These are phyloP conservation scores for Biston betularia DNA, from an alignment of 2,888 invertebrate species.

Conservation along the genomic window DNA sequence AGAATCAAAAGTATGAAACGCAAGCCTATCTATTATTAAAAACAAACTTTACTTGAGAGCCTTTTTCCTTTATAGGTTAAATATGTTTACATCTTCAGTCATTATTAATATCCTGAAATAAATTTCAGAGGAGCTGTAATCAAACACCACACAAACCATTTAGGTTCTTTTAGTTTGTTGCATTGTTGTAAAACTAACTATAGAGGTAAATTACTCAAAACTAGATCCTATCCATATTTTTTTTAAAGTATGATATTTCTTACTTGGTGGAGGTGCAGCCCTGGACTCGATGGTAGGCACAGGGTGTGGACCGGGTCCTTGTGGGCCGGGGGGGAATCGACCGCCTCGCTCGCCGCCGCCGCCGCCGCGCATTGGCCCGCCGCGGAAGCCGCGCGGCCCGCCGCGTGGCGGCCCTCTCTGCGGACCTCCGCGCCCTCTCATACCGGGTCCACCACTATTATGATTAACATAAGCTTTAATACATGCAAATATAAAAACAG, in stretches of 20 bases:
- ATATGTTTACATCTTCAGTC: too few species aligned
- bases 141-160: too few species aligned
- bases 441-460: conserved; percentile 70
- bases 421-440: conserved; percentile 77
- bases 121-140: too few species aligned
- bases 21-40: too few species aligned
- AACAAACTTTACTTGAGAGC: too few species aligned
- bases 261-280: conserved; percentile 74
- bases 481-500: background rate
- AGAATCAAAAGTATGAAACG: too few species aligned
- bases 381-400: conserved; percentile 76
- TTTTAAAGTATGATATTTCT: conserved; percentile 36
- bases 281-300: conserved; percentile 81
- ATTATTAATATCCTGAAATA: too few species aligned
- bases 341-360: conserved; percentile 79
- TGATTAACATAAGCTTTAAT: background rate
- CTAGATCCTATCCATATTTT: background rate
- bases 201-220: too few species aligned
- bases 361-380: conserved; percentile 77
- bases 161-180: too few species aligned
- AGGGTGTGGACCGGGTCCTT: conserved; percentile 81
- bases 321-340: conserved; percentile 77
- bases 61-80: too few species aligned
- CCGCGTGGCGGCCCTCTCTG: conserved; percentile 70
- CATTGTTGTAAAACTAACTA: too few species aligned